A percentile compares a stretch with the other conserved stretches of the same genome.
These are phyloP conservation scores for Anableps anableps DNA, from an alignment of 2,797 vertebrate genomes.

Conservation along the genomic window DNA sequence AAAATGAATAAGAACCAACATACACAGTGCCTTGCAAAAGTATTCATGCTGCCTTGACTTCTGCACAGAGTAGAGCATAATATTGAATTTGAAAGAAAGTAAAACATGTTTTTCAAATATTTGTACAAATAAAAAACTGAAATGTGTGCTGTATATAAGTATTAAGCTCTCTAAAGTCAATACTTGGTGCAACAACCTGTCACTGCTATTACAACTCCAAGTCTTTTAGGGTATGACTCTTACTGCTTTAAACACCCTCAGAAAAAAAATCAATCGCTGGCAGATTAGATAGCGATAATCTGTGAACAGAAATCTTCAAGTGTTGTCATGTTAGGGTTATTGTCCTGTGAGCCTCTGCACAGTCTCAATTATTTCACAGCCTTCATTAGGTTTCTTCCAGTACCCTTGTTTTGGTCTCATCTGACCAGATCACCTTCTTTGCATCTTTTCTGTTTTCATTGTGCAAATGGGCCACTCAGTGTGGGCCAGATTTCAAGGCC, in stretches of 20 bases:
- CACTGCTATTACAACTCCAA: neutral
- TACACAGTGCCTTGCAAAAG: neutral
- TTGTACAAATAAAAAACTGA: neutral
- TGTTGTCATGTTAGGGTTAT: neutral
- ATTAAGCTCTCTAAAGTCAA: neutral
- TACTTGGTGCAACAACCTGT: neutral
- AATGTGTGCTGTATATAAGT: neutral
- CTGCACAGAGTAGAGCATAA: neutral
- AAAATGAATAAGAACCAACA: slow-evolving; percentile 23
- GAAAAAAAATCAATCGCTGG: neutral
- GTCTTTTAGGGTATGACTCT: neutral
- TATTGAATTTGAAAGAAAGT: neutral
- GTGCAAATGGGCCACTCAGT: too few species aligned
- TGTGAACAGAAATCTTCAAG: neutral
- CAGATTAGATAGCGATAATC: neutral
- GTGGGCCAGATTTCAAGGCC: too few species aligned
- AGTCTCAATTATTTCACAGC: neutral
- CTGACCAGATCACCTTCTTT: too few species aligned
- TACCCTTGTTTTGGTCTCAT: neutral
- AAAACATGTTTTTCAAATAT: neutral
- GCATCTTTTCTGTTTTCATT: too few species aligned
- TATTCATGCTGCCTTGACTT: neutral
- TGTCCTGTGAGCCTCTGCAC: neutral
- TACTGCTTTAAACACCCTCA: neutral
- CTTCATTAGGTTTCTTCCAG: neutral